Percentiles rank a stretch among this genome's conserved stretches.
Evolutionary conservation across 1,140 invertebrate genomes (phyloP).

Genomic region (Zaprionus taronus): DNA sequence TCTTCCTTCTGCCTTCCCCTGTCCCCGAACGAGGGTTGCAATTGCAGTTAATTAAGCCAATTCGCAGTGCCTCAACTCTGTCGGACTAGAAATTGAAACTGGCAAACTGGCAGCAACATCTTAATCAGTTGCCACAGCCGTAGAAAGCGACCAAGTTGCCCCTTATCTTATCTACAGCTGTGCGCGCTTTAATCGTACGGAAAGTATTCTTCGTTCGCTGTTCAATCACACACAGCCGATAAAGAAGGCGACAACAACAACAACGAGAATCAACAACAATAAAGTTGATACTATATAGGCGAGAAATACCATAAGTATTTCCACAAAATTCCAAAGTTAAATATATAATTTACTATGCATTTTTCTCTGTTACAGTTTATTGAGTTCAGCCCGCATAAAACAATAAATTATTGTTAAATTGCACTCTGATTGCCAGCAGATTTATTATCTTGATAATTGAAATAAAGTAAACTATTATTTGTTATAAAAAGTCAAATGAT

Average conservation of each 20-base stretch:
- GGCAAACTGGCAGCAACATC: conserved; percentile 23
- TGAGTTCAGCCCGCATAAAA: background rate
- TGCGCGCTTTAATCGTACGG: conserved; percentile 14
- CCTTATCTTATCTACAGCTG: conserved; percentile 61
- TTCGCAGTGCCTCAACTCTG: conserved; percentile 43
- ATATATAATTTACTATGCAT: background rate
- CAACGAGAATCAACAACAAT: conserved; percentile 48
- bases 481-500: no score
- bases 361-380: background rate
- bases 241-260: conserved; percentile 56
- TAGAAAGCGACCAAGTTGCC: background rate
- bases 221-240: conserved; percentile 65
- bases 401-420: background rate
- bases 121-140: conserved; percentile 38
- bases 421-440: background rate
- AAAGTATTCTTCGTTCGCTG: conserved; percentile 39
- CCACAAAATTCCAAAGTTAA: background rate
- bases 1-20: background rate
- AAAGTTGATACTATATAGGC: conserved; percentile 31
- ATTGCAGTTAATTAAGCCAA: conserved; percentile 73
- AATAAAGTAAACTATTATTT: background rate
- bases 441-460: background rate
- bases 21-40: conserved; percentile 43
- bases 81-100: background rate
- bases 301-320: background rate